These are phyloP conservation scores for Acromyrmex charruanus DNA, from an alignment of 1,140 invertebrate genomes.

Conservation along the genomic window DNA sequence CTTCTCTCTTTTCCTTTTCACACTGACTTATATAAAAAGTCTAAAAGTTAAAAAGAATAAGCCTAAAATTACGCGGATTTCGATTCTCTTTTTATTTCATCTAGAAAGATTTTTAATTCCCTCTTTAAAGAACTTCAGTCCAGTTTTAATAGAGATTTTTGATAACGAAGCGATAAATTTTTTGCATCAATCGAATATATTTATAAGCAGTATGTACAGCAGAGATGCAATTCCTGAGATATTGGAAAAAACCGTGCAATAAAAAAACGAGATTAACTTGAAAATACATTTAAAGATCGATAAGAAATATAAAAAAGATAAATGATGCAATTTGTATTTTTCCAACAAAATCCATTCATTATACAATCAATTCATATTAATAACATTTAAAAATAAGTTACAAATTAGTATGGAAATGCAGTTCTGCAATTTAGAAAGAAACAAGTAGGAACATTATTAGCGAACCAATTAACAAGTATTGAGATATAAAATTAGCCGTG, in stretches of 20 bases:
- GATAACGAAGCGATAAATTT: neutral
- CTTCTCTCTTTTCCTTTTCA: too few species aligned
- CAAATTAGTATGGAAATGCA: neutral
- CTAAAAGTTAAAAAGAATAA: too few species aligned
- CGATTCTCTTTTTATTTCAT: neutral
- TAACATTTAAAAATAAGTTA: conserved; percentile 3
- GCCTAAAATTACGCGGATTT: neutral
- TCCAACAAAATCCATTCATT: conserved; percentile 4
- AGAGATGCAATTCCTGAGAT: conserved; percentile 2
- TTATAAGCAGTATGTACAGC: conserved; percentile 1
- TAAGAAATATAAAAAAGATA: neutral
- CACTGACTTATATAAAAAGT: too few species aligned
- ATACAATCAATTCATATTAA: neutral
- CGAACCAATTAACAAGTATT: conserved; percentile 12
- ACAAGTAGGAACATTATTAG: neutral
- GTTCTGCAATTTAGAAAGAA: neutral
- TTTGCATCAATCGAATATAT: neutral
- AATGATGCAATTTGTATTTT: conserved; percentile 15
- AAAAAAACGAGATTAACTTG: neutral
- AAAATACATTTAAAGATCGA: conserved; percentile 3
- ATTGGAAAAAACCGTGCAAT: neutral
- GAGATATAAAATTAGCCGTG: neutral
- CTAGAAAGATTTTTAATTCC: neutral
- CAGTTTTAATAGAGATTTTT: neutral
- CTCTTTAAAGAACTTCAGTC: neutral